Conservation (phyloP, 1,140 invertebrate species). For the Ceratitis capitata region DNA sequence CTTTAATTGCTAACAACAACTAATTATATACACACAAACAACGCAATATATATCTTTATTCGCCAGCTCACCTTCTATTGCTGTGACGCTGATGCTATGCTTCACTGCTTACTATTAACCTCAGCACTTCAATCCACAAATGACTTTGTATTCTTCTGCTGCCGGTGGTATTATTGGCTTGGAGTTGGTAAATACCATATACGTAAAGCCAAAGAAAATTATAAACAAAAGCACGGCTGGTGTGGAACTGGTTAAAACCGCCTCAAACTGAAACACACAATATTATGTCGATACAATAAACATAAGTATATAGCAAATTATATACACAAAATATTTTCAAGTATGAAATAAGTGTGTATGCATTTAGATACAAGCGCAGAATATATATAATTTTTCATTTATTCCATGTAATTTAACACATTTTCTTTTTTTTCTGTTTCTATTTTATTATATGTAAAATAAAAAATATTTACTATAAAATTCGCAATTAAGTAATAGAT, state of each 20-base stretch:
- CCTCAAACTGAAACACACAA: constrained; percentile 12
- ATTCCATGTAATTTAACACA: neutral
- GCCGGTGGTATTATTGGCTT: constrained; percentile 4
- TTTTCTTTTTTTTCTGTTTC: neutral
- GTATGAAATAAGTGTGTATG: neutral
- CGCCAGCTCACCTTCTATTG: neutral
- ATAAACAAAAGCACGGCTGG: neutral
- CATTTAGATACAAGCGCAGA: neutral
- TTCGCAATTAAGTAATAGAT: no score
- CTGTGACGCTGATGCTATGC: neutral
- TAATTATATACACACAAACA: no score
- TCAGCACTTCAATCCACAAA: neutral
- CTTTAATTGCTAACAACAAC: neutral
- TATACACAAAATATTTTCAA: neutral
- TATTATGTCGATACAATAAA: neutral
- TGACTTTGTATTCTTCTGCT: neutral
- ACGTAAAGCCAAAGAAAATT: neutral
- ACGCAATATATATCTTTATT: neutral
- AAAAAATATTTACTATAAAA: neutral
- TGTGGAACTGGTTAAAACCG: constrained; percentile 21
- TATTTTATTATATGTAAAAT: neutral
- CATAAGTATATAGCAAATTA: neutral
- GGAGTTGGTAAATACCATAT: neutral
- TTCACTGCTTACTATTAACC: neutral
- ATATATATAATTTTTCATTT: neutral